These are phyloP conservation scores for Lithosia quadra DNA, from an alignment of 2,888 invertebrate genomes.

Conservation along the genomic window DNA sequence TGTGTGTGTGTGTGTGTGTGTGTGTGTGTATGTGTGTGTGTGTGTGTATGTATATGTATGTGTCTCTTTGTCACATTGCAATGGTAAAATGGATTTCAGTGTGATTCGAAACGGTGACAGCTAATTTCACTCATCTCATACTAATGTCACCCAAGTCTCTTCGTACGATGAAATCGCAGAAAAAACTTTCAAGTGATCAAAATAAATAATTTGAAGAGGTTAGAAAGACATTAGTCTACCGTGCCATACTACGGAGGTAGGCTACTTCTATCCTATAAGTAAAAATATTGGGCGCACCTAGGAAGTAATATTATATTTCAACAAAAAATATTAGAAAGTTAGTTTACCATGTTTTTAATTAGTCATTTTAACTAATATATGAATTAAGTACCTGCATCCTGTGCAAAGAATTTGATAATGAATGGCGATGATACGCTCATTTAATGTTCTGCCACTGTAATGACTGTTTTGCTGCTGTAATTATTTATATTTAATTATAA, in stretches of 20 bases:
- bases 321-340: not conserved
- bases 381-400: not conserved
- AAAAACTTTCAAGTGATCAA: no score
- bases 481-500: slow-evolving; percentile 2
- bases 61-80: no score
- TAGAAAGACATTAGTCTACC: not conserved
- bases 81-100: no score
- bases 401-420: slow-evolving; percentile 3
- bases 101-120: no score
- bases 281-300: not conserved
- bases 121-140: no score
- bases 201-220: not conserved
- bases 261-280: not conserved
- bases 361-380: not conserved
- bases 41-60: no score
- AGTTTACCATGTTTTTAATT: slow-evolving; percentile 5
- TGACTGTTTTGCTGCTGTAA: not conserved
- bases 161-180: no score
- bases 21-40: no score
- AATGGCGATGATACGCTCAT: not conserved
- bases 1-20: no score
- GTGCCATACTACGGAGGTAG: no score
- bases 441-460: not conserved
- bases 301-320: not conserved
- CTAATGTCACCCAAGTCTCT: no score